Base-by-base conservation (phyloP, 2,888 invertebrate genomes). In the Tetheella fluctuosa region DNA sequence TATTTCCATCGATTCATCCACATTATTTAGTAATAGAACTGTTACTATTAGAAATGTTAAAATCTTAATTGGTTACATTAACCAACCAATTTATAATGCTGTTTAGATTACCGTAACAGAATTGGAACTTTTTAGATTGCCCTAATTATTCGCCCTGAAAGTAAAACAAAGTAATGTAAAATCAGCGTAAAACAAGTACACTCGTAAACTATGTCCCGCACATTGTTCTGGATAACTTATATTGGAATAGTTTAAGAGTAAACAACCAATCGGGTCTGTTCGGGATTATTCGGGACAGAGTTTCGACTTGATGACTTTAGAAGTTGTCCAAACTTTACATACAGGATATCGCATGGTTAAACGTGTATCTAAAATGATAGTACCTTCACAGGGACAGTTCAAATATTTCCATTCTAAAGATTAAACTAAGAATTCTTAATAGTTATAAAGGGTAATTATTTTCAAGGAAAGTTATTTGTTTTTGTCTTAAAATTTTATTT, bases 181-280 rank as follows among this genome's bases (percentile, higher is more conserved):
- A 42, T 10, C 20, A 48, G 20, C 20, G 48, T 48, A 48, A 48
- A 48, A 42, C 23, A 30, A 52, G 57, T 48, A 69, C 72, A 74
- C 73, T 76, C 68, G 68, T 69, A 71, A 76, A 76, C 74, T 69
- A 73, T 73, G 71, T 76, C 72, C 72, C 77, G 64, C 79, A 80
- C 91, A 91, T 79, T 91, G 91, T 93, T 93, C 93, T 93, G 93
- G 92, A 93, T 93, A 92, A 92, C 93, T 93, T 93, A 93, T 91
- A 79, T 77, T 81, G 82, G 81, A 81, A 83, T 86, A 85, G 85
- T 85, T 81, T 88, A 88, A 84, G 83, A 78, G 77, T 85, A 77
- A 83, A 81, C 73, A 74, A 74, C 74, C 69, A 71, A 72, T 68
- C 68, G 69, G 71, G 68, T 68, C 67, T 73, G 63, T 67, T 69